Evolutionary conservation across 2,888 invertebrate genomes (phyloP), one percentile per base, ranked within the genome.

Genomic region (Muscina levida): DNA sequence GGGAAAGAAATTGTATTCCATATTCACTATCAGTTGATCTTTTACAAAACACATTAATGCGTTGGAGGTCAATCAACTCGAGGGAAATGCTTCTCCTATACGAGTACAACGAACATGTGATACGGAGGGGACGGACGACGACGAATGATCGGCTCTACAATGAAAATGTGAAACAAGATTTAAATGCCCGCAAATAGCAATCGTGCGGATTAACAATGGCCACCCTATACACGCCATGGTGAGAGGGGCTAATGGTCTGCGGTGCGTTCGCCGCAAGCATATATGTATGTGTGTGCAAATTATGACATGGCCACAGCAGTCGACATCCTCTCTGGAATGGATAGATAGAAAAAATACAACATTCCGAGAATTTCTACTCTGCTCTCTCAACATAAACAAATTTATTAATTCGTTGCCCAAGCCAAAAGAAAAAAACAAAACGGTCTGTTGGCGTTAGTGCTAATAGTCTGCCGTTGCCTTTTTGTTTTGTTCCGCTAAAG

Each of bases 211-310:
- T n/a, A n/a, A 5, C 4, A 24, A 11, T 56, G 24, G 24, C 15
- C 15, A 31, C 13, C 51, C 19, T 22, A 19, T 11, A 19, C 53
- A 22, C 56, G 31, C 8, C 31, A 31, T 31, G 31, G 3, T 31
- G 8, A 31, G 31, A 31, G 31, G 31, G 31, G 31, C 4, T 31
- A 31, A 31, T 8, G 31, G 4, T 8, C 31, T 3, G 31, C 31
- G 53, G 17, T 53, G 19, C 13, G 59, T 37, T 31, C 0, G 19
- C 26, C 5, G 17, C 15, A 59, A 31, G 59, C 31, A n/a, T n/a
- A n/a, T n/a, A n/a, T 13, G 39, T n/a, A 37, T 59, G 59, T 19
- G 59, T 59, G 59, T 59, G 59, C 59, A 59, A 59, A 59, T 59
- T 59, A 39, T 59, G 59, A 59, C 37, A 59, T 39, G 39, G 19